Conservation (phyloP, 1,140 invertebrate genomes). For the Ips typographus region DNA sequence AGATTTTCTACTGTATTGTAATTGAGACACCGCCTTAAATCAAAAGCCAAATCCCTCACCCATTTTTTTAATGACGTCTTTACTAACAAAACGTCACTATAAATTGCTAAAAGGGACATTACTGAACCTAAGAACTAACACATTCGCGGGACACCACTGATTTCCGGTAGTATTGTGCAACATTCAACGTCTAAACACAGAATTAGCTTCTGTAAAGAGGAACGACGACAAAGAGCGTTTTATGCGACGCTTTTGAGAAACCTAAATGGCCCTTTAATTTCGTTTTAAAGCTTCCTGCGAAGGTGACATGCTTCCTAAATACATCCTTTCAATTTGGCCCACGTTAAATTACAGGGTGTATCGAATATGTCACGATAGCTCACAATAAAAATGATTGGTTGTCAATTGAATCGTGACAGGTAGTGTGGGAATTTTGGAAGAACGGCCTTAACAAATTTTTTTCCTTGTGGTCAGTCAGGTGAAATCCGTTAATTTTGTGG, state of each 20-base stretch:
- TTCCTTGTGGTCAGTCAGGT: background rate
- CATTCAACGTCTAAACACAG: slow-evolving; percentile 5
- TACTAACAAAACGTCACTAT: too few relatives aligned
- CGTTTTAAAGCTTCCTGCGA: slow-evolving; percentile 31
- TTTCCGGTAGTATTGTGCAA: slow-evolving; percentile 28
- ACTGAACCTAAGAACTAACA: too few relatives aligned
- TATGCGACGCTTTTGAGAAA: slow-evolving; percentile 5
- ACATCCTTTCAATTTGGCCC: slow-evolving; percentile 13
- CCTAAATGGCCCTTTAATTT: slow-evolving; percentile 29
- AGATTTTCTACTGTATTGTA: too few relatives aligned
- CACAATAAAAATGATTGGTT: slow-evolving; percentile 27
- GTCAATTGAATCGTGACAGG: slow-evolving; percentile 13
- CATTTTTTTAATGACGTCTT: too few relatives aligned
- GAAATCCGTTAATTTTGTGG: too few relatives aligned
- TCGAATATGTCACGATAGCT: slow-evolving; percentile 24
- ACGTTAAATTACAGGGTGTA: slow-evolving; percentile 18
- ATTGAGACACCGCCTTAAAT: too few relatives aligned
- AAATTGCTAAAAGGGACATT: too few relatives aligned
- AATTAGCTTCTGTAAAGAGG: slow-evolving; percentile 14
- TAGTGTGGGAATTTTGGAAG: slow-evolving; percentile 17
- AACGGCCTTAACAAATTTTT: background rate
- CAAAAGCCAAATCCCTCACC: too few relatives aligned
- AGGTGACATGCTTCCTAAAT: slow-evolving; percentile 26
- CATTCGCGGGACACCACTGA: slow-evolving; percentile 1
- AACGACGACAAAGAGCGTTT: slow-evolving; percentile 13